Evolutionary conservation across 2,888 invertebrate species (phyloP), one percentile per base, ranked within the genome.

Genomic region (Troilus luridus): DNA sequence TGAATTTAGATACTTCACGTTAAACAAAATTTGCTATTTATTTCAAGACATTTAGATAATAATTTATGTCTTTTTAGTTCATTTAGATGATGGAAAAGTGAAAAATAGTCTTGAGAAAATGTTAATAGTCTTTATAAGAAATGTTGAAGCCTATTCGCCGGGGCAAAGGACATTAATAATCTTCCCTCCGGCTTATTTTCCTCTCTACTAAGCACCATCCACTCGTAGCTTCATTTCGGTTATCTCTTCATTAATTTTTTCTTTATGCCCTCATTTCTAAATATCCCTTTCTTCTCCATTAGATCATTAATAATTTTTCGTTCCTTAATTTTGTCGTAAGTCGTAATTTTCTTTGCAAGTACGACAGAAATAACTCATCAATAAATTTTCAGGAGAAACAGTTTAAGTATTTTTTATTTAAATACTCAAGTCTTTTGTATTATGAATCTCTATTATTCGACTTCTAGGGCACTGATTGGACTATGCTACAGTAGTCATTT

Each of bases 171-270:
- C 72, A 77, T 77, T 77, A 77, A 77, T 77, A 77, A 77, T 77
- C 72, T 41, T 41, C 27, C 17, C 72, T 27, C 41, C 17, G 14
- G 27, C 72, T 77, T 77, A 77, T 77, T 77, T 77, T 77, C 72
- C 72, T 77, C 72, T 77, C 72, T 41, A 27, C 27, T 72, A 72
- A 72, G 72, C 72, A 77, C 72, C 72, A 77, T 77, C 27, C 72
- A 77, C 72, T 77, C 72, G 72, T 19, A 77, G 72, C 72, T 77
- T 77, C 72, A 77, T 77, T 77, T 77, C 27, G 72, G 72, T 77
- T 77, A 77, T 77, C 72, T 77, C 72, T 77, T 77, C 72, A 14
- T 72, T 27, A 24, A 27, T 72, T 77, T 17, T 67, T 67, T 67
- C 24, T 67, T 67, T 14, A 24, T 41, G 72, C 41, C 41, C 72